These are phyloP conservation scores for Galaxea fascicularis DNA, from an alignment of 92 coral and sea anemone species.

Conservation along the genomic window DNA sequence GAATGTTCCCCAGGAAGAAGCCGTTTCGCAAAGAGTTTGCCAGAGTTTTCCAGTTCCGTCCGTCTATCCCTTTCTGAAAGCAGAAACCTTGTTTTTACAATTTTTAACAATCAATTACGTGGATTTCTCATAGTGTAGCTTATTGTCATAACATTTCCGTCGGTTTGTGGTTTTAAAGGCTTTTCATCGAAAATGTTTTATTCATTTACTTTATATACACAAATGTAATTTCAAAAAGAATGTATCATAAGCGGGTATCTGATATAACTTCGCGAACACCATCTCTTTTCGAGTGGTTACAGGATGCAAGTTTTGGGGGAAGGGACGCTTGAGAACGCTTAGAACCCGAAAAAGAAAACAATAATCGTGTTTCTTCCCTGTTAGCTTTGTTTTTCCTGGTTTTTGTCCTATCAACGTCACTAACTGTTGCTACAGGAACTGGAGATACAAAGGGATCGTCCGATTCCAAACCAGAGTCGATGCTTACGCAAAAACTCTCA, in stretches of 20 bases:
- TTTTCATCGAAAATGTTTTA: too few relatives aligned
- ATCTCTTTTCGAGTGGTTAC: slow-evolving; percentile 24
- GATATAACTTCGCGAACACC: slow-evolving; percentile 47
- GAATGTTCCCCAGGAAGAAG: too few relatives aligned
- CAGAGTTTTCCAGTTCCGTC: too few relatives aligned
- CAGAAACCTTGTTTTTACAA: too few relatives aligned
- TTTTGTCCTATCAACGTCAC: slow-evolving; percentile 3
- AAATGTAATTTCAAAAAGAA: too few relatives aligned
- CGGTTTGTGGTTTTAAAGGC: too few relatives aligned
- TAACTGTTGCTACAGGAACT: slow-evolving; percentile 8
- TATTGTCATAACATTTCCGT: too few relatives aligned
- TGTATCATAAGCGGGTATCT: slow-evolving; percentile 31
- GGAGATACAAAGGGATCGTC: slow-evolving; percentile 38
- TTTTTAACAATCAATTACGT: too few relatives aligned
- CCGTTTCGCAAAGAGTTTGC: too few relatives aligned
- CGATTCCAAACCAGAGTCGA: slow-evolving; percentile 65
- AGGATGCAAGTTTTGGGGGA: slow-evolving; percentile 46
- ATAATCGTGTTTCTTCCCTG: neutral
- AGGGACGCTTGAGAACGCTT: slow-evolving; percentile 51
- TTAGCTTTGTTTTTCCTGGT: slow-evolving; percentile 4
- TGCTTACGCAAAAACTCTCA: slow-evolving; percentile 58
- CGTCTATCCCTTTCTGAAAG: too few relatives aligned
- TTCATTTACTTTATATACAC: too few relatives aligned
- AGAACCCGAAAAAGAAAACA: slow-evolving; percentile 18
- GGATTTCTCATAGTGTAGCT: too few relatives aligned